Base-by-base conservation (phyloP, 53 echinoderm and acorn worm species). In the Paracentrotus lividus region DNA sequence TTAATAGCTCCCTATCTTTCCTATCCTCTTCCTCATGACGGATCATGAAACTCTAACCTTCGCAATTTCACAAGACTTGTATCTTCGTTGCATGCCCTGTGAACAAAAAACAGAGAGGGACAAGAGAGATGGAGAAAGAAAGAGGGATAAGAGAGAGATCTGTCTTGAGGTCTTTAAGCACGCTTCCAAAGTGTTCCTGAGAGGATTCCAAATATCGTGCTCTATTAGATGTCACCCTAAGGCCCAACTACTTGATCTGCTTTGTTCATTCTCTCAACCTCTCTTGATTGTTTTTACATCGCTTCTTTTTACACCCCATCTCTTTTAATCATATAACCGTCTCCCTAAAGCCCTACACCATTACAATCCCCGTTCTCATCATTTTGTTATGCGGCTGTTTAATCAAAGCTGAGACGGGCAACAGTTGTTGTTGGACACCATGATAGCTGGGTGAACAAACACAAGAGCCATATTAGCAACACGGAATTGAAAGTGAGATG, bases 261-360 rank as follows among this genome's bases (percentile, higher is more conserved):
- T 90, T 90, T 90, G 91, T 90, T 90, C 91, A 49, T 72, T 68
- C 91, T 49, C 65, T 42, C 64, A 89, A 59, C 75, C 45, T 21
- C 27, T 68, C 91, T 90, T 90, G 91, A 90, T 90, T 90, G 91
- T 90, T 90, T 90, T 72, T 90, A 90, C 75, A 90, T 90, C 91
- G 69, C 91, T 66, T 90, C 91, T 90, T 72, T 90, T 90, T 53
- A 90, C 91, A 72, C 91, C 91, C 69, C 75, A 68, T 90, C 91
- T 49, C 91, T 75, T 72, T 90, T 72, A 90, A 90, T 90, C 91
- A 90, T 90, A 90, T 90, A 67, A 90, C 53, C 75, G 49, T 58
- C 91, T 72, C 91, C 91, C 91, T 75, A 75, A 90, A 90, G 91
- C 75, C 27, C 52, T n/a, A 51, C 91, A 90, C 45, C 91, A 90